Evolutionary conservation across 2,113 vertebrate genomes (phyloP).

Genomic region (Gymnobelideus leadbeateri): DNA sequence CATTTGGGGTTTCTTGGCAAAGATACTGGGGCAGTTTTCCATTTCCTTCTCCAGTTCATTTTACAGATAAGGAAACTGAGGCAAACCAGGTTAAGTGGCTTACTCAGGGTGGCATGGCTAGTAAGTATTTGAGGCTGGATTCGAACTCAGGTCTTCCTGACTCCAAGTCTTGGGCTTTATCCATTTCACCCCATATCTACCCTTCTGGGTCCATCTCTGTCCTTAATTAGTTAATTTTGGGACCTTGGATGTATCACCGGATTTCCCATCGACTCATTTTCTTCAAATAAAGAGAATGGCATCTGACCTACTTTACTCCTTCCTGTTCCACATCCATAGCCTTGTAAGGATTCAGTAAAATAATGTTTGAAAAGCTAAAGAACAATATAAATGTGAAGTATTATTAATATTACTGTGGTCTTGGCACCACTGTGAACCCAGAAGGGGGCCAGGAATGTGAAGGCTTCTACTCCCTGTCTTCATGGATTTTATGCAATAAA

Average conservation of each 20-base stretch:
- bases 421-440: neutral
- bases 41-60: neutral
- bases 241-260: neutral
- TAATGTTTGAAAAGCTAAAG: neutral
- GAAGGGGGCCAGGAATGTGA: constrained; percentile 3
- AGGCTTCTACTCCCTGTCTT: constrained; percentile 1
- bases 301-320: neutral
- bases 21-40: neutral
- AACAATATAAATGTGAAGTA: neutral
- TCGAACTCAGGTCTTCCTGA: neutral
- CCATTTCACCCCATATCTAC: neutral
- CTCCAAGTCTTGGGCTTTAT: neutral
- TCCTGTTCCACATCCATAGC: neutral
- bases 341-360: neutral
- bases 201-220: neutral
- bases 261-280: neutral
- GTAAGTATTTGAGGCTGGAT: neutral
- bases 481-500: constrained; percentile 7
- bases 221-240: neutral
- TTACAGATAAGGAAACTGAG: neutral
- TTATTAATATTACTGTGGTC: neutral
- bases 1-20: neutral
- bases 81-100: neutral
- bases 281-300: neutral
- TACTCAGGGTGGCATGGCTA: neutral